Base-by-base conservation (phyloP, 2,113 vertebrate species). In the Lasiurus cinereus region DNA sequence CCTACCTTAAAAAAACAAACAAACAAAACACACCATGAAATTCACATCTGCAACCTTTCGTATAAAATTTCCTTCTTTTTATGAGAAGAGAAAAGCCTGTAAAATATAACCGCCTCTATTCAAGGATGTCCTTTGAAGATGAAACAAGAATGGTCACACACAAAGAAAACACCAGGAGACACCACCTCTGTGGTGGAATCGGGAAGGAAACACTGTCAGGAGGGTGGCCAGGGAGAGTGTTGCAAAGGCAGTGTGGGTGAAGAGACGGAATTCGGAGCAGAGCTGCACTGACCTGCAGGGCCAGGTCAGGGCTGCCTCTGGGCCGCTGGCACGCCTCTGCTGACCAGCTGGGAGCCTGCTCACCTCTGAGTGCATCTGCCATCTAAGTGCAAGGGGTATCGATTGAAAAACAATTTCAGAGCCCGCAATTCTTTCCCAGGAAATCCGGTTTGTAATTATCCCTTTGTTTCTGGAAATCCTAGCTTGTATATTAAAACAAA, bases 351-450 rank as follows among this genome's bases (percentile, higher is more conserved):
- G 48, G 15, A 79, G 67, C 10, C 10, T 31, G 77, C 62, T 90
- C 52, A 80, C 19, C 3, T 93, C 54, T 91, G 19, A n/a, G 46
- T 21, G 91, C 74, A 84, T 54, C 46, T 94, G 74, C 70, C 94
- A 74, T 46, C 39, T 48, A 92, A 95, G 67, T 69, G 36, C 19
- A 73, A 88, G 73, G 67, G 46, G 50, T 83, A 83, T 36, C 12
- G 76, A 93, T 92, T 95, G 80, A 9, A 96, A 96, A 97, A 92
- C 88, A 83, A 84, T 77, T 93, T 90, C 67, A 92, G 46, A 70
- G 21, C 73, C 86, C 2, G 13, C 4, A 8, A 6, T 27, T 89
- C 74, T 52, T 54, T 16, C 6, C 56, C 33, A 93, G 19, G 18
- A 72, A 87, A 21, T 54, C 84, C 66, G 83, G 5, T 92, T 62